These are phyloP conservation scores for Lethocerus indicus DNA, from an alignment of 1,140 invertebrate genomes.

Conservation along the genomic window DNA sequence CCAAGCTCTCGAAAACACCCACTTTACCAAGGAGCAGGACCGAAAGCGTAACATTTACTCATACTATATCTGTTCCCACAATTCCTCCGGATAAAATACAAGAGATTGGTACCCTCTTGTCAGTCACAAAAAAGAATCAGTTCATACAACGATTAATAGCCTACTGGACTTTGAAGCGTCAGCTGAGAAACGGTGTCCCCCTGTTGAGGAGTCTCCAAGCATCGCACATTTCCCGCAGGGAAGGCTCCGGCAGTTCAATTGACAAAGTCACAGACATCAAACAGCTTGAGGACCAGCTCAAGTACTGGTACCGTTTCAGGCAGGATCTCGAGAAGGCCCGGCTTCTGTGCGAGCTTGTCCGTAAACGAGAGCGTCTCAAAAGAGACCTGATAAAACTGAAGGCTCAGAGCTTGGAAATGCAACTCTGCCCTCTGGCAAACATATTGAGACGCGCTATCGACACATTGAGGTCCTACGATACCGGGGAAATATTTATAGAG, in stretches of 20 bases:
- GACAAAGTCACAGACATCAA: conserved; percentile 18
- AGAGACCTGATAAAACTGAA: conserved; percentile 66
- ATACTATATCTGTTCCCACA: conserved; percentile 83
- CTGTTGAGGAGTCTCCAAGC: conserved; percentile 71
- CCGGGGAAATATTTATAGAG: conserved; percentile 79
- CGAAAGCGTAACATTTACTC: conserved; percentile 78
- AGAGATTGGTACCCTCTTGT: conserved; percentile 59
- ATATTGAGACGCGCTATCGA: conserved; percentile 58
- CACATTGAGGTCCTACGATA: conserved; percentile 59
- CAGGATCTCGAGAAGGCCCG: conserved; percentile 89
- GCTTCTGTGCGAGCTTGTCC: conserved; percentile 80
- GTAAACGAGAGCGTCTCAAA: conserved; percentile 90
- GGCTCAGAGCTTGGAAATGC: conserved; percentile 60
- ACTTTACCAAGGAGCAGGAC: conserved; percentile 42
- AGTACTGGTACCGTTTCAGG: conserved; percentile 86
- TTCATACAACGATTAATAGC: conserved; percentile 81
- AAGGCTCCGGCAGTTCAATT: conserved; percentile 16
- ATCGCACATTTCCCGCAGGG: conserved; percentile 23
- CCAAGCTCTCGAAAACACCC: conserved; percentile 1
- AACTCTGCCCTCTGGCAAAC: conserved; percentile 64
- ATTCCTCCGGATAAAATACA: conserved; percentile 76
- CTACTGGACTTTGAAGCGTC: conserved; percentile 89
- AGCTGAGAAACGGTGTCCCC: conserved; percentile 89
- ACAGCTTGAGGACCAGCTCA: conserved; percentile 73
- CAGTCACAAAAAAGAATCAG: conserved; percentile 57